These are phyloP conservation scores for Nemoura dubitans DNA, from an alignment of 2,888 invertebrate genomes.

Conservation along the genomic window DNA sequence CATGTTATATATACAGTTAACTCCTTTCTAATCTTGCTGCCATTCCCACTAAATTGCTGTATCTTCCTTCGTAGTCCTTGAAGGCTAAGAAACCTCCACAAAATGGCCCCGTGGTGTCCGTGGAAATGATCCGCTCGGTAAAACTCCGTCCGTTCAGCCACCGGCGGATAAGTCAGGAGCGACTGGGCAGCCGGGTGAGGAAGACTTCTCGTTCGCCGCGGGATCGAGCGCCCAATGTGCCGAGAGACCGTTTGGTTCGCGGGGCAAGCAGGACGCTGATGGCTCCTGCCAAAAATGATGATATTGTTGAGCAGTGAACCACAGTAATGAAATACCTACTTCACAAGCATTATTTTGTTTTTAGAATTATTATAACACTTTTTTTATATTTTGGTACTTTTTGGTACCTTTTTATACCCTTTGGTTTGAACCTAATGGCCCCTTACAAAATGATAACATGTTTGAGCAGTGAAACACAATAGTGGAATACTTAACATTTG, in stretches of 20 bases:
- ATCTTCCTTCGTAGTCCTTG: not conserved
- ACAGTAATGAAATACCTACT: too few species aligned
- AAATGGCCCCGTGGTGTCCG: slow-evolving; percentile 56
- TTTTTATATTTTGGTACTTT: too few species aligned
- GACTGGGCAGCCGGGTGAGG: not conserved
- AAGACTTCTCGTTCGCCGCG: slow-evolving; percentile 21
- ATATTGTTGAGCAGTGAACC: too few species aligned
- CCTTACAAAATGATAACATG: too few species aligned
- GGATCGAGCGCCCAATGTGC: not conserved
- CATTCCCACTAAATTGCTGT: not conserved
- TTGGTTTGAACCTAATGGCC: too few species aligned
- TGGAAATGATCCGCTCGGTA: slow-evolving; percentile 59
- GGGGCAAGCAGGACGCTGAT: not conserved
- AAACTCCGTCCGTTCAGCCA: slow-evolving; percentile 53
- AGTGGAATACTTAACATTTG: too few species aligned
- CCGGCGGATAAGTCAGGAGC: slow-evolving; percentile 30
- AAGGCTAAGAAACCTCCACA: slow-evolving; percentile 2
- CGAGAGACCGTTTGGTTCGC: not conserved
- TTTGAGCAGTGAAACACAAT: too few species aligned
- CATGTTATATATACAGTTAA: too few species aligned
- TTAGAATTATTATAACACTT: too few species aligned
- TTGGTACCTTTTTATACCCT: too few species aligned
- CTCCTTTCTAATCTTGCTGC: not conserved
- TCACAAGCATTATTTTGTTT: too few species aligned
- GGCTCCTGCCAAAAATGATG: too few species aligned